Conservation (phyloP, 1,140 invertebrate species). For the Cheumatopsyche charites region DNA sequence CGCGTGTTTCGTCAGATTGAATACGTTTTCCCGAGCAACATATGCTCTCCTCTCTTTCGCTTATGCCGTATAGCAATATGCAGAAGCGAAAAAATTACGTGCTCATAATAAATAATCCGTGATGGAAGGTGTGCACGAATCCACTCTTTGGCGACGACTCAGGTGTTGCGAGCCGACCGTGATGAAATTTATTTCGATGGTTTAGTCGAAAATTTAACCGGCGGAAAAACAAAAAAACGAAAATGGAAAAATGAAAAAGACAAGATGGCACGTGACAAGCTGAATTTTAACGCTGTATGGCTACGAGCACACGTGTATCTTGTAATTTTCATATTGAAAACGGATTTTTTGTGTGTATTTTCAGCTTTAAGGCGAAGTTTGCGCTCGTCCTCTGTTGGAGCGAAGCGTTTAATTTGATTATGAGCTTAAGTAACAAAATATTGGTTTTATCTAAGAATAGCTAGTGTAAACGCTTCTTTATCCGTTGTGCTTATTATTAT, state of each 20-base stretch:
- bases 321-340: no score
- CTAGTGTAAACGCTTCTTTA: neutral
- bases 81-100: constrained; percentile 44
- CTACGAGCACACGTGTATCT: no score
- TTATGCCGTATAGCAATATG: neutral
- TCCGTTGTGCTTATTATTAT: neutral
- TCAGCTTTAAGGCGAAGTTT: no score
- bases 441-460: no score
- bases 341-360: no score
- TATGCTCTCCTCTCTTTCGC: constrained; percentile 40
- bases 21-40: constrained; percentile 47
- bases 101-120: constrained; percentile 48
- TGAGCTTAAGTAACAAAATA: no score
- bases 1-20: constrained; percentile 44
- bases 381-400: no score
- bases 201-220: no score
- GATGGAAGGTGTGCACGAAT: constrained; percentile 30
- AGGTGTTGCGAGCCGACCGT: constrained; percentile 43
- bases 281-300: no score
- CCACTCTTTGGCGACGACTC: constrained; percentile 41
- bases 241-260: constrained; percentile 3
- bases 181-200: constrained; percentile 45
- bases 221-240: no score
- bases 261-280: constrained; percentile 7
- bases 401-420: no score